Base-by-base conservation (phyloP, 92 coral and sea anemone species). In the Bergia sp. region DNA sequence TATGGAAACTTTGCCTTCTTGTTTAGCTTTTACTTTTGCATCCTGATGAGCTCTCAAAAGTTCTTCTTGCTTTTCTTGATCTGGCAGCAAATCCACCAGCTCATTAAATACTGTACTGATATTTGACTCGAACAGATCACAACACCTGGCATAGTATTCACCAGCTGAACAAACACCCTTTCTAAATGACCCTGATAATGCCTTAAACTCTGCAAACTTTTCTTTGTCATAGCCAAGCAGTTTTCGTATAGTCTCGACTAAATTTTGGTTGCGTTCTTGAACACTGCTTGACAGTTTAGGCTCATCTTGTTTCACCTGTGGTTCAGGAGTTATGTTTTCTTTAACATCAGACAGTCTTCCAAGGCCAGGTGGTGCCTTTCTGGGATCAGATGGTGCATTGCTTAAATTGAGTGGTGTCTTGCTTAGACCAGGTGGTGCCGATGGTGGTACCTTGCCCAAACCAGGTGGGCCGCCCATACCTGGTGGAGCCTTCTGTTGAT, bases 41-140 rank as follows among this genome's bases (percentile, higher is more conserved):
- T 97, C 99, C 76, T 94, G 94, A 40, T 91, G 94, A 5, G 89
- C 97, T 47, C 80, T 77, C 50, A 97, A 72, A 53, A 97, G 93
- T 82, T 95, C 92, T 85, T 87, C 58, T 79, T 78, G 95, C 73
- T 92, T 94, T 16, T 93, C 95, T 75, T 85, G 84, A 69, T 97
- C 98, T 4, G 99, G 99, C 49, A 97, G 89, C 58, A 97, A 87
- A 89, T 92, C 96, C 79, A 97, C 96, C 55, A 97, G 91, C 42
- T 94, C 98, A 40, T 72, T 80, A 71, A 97, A 97, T 37, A 97
- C 94, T 40, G 72, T 91, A 18, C 87, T 83, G 13, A 96, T 90
- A 76, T 94, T 91, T 18, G 89, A 73, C 82, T 91, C 99, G 36
- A 97, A 92, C 39, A 97, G 89, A 23, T 76, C 81, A 29, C 89